Evolutionary conservation across 2,797 vertebrate genomes (phyloP), one percentile per base, ranked within the genome.

Genomic region (Glossophaga mutica): DNA sequence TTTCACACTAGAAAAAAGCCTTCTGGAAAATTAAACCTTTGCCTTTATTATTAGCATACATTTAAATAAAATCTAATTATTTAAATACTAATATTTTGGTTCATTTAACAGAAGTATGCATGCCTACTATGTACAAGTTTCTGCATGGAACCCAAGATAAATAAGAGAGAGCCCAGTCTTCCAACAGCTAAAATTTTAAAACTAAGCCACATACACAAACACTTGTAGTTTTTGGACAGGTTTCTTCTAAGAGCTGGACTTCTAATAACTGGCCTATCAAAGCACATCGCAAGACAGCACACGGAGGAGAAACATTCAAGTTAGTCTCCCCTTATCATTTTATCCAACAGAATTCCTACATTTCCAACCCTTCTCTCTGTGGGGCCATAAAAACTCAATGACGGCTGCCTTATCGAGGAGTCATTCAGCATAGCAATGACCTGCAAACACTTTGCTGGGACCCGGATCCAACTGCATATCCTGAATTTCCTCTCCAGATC

Each of bases 1-100:
- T 93, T 70, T 83, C 48, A 39, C 46, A 55, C 29, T 50, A 48
- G 52, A 71, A 73, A 48, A 88, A 91, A 83, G n/a, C n/a, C 1
- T 79, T 59, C 37, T 79, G 44, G 48, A 92, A 92, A 95, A 77
- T 62, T 91, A 90, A 95, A 91, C 11, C 44, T 34, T 62, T 91
- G 55, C 39, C 39, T 89, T 89, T 77, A 88, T 70, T 73, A 94
- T 39, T 81, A 90, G 74, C 48, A 76, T 57, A 62, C 9, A 67
- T 87, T 82, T 86, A 91, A 82, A 59, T 10, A 70, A 4, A 87
- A 74, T 76, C 19, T 59, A 97, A 90, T 73, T 57, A 68, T 71
- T 94, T 96, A 95, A 74, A 83, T 92, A n/a, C 16, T 90, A 67
- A 65, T 14, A 88, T 52, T 22, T 57, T 90, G 34, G 46, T 83